Evolutionary conservation across 2,797 vertebrate genomes (phyloP), one percentile per base, ranked within the genome.

Genomic region (Microchirus variegatus): DNA sequence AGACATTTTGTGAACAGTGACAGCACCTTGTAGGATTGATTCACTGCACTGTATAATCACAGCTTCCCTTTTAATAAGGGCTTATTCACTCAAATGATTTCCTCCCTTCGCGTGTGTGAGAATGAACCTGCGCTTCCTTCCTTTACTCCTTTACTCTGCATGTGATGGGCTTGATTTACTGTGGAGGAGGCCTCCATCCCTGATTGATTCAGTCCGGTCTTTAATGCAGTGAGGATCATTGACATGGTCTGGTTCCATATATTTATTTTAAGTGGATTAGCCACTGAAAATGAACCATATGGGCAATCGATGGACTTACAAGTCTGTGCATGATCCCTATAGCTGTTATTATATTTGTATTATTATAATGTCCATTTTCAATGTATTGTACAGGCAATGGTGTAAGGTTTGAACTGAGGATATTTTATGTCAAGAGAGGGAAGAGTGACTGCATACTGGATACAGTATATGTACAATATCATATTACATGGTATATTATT

Each of bases 191-290:
- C 55, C 49, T 43, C 57, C 59, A 26, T 70, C 55, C 47, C 22
- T 68, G 75, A 84, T 82, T 83, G 79, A 87, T 85, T 74, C 11
- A 9, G 53, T 55, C 57, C 54, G 9, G 43, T 75, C 55, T 53
- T 73, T 74, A 73, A 81, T 72, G 77, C 65, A 62, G 59, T 65
- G 61, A 58, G 53, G 18, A 43, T 75, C 70, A 70, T 80, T 80
- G 75, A 80, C 80, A 77, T 58, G 19, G 55, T 61, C 61, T 49
- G 59, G 41, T 63, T 51, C 56, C 47, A 12, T 70, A 55, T 73
- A 75, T 82, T 77, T 64, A 78, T 59, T 59, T 31, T 58, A 49
- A 80, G 72, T 83, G 85, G 70, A 84, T 86, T 71, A 80, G 72
- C 64, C 59, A 63, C 49, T 73, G 47, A 83, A 40, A 40, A 76